Evolutionary conservation across 1,140 invertebrate genomes (phyloP).

Genomic region (Drosophila takahashii): DNA sequence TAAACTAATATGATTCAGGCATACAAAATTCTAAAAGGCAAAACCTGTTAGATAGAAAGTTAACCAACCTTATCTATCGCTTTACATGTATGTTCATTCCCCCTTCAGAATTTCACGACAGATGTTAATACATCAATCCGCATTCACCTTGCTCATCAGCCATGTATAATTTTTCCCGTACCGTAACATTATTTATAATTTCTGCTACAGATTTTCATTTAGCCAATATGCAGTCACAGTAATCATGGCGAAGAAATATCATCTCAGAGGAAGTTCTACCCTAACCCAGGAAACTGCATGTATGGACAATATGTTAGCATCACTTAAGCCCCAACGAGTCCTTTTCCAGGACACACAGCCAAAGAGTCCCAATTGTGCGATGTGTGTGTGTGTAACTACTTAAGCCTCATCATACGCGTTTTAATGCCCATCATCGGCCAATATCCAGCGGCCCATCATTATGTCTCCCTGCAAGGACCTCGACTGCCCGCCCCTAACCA

Average conservation of each 20-base stretch:
- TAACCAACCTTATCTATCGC: not conserved
- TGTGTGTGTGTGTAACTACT: constrained; percentile 58
- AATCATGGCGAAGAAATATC: constrained; percentile 49
- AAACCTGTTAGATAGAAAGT: not conserved
- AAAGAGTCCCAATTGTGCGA: constrained; percentile 47
- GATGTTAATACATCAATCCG: constrained; percentile 31
- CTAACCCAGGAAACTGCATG: not conserved
- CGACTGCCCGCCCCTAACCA: not conserved
- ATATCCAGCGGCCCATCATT: constrained; percentile 55
- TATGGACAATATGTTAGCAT: constrained; percentile 56
- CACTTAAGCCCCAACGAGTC: constrained; percentile 56
- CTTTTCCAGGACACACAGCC: constrained; percentile 30
- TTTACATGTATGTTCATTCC: not conserved
- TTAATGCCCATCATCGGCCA: constrained; percentile 76
- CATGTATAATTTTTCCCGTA: constrained; percentile 6
- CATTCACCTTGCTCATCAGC: constrained; percentile 37
- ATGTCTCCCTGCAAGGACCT: constrained; percentile 50
- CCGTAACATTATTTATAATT: constrained; percentile 25
- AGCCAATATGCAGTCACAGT: constrained; percentile 35
- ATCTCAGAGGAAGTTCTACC: constrained; percentile 29
- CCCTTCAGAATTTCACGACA: constrained; percentile 15
- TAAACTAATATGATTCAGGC: no score
- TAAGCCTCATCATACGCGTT: constrained; percentile 77
- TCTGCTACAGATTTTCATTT: constrained; percentile 39
- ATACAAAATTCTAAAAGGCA: no score